phyloP scores from a whole-genome alignment of 2,113 vertebrate species.

The Damaliscus lunatus region DNA sequence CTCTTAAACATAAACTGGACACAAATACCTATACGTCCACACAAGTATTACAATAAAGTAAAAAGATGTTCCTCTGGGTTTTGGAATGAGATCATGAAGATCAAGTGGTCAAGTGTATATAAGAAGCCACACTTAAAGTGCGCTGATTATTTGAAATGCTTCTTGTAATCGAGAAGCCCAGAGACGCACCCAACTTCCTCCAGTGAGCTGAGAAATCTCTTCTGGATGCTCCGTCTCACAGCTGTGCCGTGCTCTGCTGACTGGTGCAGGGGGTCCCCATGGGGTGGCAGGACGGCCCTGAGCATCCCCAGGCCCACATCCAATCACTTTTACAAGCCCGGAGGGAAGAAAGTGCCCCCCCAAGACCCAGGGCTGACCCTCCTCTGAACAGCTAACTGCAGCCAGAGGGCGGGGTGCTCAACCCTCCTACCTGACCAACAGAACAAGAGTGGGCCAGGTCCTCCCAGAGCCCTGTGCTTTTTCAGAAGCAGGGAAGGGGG shows the following conservation, averaged over 20 bases:
- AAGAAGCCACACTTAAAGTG: neutral
- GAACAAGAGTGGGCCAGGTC: fast-evolving
- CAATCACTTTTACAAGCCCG: neutral
- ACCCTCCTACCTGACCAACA: fast-evolving
- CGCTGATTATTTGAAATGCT: neutral
- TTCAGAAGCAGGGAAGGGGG: neutral
- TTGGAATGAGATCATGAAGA: neutral
- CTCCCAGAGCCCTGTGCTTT: neutral
- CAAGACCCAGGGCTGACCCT: neutral
- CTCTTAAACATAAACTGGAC: neutral
- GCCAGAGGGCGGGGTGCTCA: neutral
- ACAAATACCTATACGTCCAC: fast-evolving
- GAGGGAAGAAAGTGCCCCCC: neutral
- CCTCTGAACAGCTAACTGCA: neutral
- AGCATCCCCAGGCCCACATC: neutral
- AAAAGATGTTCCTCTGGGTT: neutral
- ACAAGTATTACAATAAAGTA: neutral
- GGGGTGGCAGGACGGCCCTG: neutral
- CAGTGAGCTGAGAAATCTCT: neutral
- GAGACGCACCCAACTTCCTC: neutral
- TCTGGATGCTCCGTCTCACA: neutral
- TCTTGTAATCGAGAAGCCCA: neutral
- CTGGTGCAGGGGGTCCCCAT: neutral
- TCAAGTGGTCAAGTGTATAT: neutral
- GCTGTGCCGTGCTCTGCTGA: neutral